Percentiles rank a stretch among this genome's conserved stretches.
Conservation (phyloP, 2,797 vertebrate genomes). For the Melanogrammus aeglefinus region DNA sequence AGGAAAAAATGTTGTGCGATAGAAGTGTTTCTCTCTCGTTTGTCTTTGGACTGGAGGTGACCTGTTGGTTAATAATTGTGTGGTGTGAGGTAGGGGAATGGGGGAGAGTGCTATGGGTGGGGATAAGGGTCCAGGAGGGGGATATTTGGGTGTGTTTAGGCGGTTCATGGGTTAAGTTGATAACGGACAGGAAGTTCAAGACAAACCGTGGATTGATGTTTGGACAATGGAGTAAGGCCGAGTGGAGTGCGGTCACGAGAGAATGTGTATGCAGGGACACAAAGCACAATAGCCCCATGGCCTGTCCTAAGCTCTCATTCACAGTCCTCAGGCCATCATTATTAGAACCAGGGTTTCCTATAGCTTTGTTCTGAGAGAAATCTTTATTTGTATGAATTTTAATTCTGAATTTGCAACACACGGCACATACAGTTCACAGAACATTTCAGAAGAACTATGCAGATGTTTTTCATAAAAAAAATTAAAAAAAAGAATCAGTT, state of each 20-base stretch:
- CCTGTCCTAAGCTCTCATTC: neutral
- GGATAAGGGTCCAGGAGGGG: neutral
- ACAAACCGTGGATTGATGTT: neutral
- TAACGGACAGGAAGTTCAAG: neutral
- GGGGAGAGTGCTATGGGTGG: no score
- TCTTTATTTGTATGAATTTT: neutral
- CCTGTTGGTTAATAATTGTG: neutral
- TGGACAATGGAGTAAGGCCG: conserved; percentile 2
- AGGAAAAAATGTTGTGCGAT: neutral
- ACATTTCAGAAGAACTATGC: neutral
- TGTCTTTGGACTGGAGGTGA: no score
- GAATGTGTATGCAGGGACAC: neutral
- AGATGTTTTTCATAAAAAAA: neutral
- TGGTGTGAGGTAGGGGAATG: neutral
- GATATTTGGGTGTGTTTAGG: conserved; percentile 21
- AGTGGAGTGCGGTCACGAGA: neutral
- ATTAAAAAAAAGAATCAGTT: no score
- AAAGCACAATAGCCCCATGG: neutral
- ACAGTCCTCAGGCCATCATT: neutral
- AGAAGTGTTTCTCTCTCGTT: neutral
- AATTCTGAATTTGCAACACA: neutral
- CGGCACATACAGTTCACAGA: neutral
- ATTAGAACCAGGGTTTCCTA: neutral
- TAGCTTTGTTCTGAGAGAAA: neutral
- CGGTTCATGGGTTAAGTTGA: no score